A percentile compares a stretch with the other conserved stretches of the same genome.
phyloP scores from a whole-genome alignment of 2,888 invertebrate genomes.

The Drosophila prostipennis region DNA sequence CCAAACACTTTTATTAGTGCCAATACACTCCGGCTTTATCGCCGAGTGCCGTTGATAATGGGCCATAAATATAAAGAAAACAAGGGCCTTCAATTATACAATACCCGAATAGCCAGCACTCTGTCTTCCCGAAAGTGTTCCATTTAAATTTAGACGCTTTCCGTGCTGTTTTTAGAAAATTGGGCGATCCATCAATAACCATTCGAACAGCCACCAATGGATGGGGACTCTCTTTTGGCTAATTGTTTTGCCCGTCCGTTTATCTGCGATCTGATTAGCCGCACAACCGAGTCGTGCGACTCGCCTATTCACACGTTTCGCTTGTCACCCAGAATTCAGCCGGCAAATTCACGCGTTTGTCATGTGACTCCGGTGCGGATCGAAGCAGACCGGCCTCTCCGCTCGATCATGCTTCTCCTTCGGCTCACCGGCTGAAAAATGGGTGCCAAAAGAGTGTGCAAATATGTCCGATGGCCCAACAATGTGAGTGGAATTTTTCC shows the following conservation, averaged over 20 bases:
- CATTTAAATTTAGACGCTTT: conserved; percentile 29
- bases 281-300: conserved; percentile 59
- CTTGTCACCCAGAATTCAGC: conserved; percentile 55
- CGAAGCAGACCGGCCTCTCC: conserved; percentile 6
- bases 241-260: conserved; percentile 34
- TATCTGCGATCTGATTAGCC: conserved; percentile 69
- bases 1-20: conserved; percentile 66
- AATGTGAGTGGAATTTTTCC: conserved; percentile 41
- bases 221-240: conserved; percentile 6
- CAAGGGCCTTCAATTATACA: conserved; percentile 54
- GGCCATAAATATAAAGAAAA: conserved; percentile 16
- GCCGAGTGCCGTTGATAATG: conserved; percentile 46
- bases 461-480: conserved; percentile 48
- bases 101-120: conserved; percentile 29
- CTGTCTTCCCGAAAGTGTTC: conserved; percentile 12
- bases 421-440: conserved; percentile 1
- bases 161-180: conserved; percentile 33
- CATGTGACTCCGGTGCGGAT: conserved; percentile 59
- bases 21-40: conserved; percentile 64
- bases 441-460: conserved; percentile 51
- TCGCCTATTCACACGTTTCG: conserved; percentile 68
- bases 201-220: not conserved
- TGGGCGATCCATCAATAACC: conserved; percentile 39
- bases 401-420: conserved; percentile 1
- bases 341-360: conserved; percentile 65